These are phyloP conservation scores for Mormyrus proboscirostris DNA, from an alignment of 2,797 vertebrate genomes.

Conservation along the genomic window DNA sequence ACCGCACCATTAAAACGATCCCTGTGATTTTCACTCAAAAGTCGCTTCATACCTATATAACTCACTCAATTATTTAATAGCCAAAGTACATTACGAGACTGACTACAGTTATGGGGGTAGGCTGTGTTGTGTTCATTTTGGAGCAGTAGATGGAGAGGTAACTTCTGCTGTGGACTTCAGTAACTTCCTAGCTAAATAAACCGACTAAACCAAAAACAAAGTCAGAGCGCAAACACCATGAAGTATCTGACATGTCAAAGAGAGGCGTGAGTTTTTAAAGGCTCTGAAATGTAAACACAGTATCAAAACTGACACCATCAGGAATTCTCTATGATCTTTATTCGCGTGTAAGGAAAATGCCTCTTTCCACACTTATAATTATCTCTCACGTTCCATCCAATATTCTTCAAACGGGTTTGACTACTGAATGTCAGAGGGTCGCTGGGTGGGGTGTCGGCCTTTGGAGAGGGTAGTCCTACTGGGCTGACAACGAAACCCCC, in stretches of 20 bases:
- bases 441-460: neutral
- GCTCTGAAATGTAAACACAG: constrained; percentile 3
- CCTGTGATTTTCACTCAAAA: neutral
- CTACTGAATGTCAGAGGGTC: constrained; percentile 9
- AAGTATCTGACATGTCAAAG: neutral
- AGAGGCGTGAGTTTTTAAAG: neutral
- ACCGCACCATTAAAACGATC: neutral
- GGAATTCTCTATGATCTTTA: constrained; percentile 10
- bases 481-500: neutral
- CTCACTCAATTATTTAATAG: neutral
- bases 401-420: neutral
- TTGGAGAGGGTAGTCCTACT: neutral
- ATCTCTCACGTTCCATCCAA: neutral
- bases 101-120: neutral
- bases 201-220: neutral
- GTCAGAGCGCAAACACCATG: neutral
- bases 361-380: neutral
- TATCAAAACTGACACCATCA: neutral
- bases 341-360: neutral
- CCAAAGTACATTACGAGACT: neutral
- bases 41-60: neutral
- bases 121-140: neutral
- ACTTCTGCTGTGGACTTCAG: neutral
- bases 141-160: neutral
- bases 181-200: neutral